Base-by-base conservation (phyloP, 2,888 invertebrate species). In the Andrena minutula region DNA sequence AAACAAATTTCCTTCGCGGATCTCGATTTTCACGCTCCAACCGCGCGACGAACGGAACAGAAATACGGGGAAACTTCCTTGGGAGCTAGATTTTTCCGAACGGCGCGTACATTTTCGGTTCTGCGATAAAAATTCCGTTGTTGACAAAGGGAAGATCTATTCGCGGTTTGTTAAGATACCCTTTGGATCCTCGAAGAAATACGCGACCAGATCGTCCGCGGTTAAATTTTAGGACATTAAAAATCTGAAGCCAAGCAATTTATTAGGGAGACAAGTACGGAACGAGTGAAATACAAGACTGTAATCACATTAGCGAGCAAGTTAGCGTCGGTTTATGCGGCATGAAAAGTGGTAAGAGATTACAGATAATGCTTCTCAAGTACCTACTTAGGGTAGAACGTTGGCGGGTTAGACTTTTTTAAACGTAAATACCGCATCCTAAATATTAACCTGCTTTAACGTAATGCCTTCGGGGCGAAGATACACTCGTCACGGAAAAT, bases 261-360 rank as follows among this genome's bases (percentile, higher is more conserved):
- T 56, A 51, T 77, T 79, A 77, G 60, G 28, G 69, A 23, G 58
- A 41, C 77, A 51, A 1, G 70, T 28, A 64, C 49, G 70, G 41
- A 12, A 64, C 63, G 70, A 77, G 78, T 58, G 49, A 58, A 64
- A 60, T 64, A 49, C 56, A 77, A 65, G 70, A 51, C 64, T 8
- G 79, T 77, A 70, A 79, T 79, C 79, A 77, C 70, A 79, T 79
- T 79, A 79, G 49, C 69, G 47, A 32, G 78, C 35, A 35, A 70
- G 78, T 77, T 77, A 65, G 58, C 64, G 78, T 49, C 23, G 70
- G 70, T 77, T 79, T 79, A 79, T 70, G 78, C 35, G 76, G 41
- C 70, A 69, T 79, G 79, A 70, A 77, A 79, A 79, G 79, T 79
- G 64, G 69, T 30, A 60, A 60, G 77, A 79, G 78, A 79, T 79